These are phyloP conservation scores for Genyomyrus donnyi DNA, from an alignment of 2,113 vertebrate genomes.

Conservation along the genomic window DNA sequence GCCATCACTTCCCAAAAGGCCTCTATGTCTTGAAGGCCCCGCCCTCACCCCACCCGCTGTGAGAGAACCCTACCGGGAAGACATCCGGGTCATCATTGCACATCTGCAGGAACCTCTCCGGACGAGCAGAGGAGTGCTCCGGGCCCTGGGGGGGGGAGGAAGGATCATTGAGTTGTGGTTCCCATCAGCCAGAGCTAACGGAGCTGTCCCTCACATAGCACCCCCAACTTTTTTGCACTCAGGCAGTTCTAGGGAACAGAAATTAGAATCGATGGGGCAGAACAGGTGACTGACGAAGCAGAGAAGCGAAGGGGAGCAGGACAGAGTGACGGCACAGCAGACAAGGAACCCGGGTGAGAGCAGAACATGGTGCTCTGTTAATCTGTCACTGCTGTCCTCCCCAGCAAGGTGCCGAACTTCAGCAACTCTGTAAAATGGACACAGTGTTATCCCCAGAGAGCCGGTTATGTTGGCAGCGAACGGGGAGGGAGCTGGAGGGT, in stretches of 20 bases:
- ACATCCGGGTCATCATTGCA: constrained; percentile 93
- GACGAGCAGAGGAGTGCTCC: constrained; percentile 90
- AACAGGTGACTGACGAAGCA: not conserved
- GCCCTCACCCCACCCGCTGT: not conserved
- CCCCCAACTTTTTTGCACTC: not conserved
- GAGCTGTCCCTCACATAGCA: not conserved
- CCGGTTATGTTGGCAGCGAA: not conserved
- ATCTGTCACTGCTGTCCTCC: not conserved
- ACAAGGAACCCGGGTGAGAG: not conserved
- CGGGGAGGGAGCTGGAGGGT: not conserved
- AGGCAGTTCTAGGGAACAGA: not conserved
- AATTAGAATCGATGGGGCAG: not conserved
- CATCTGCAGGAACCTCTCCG: constrained; percentile 95
- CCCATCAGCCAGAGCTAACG: not conserved
- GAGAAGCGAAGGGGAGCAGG: not conserved
- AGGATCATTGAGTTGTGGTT: not conserved
- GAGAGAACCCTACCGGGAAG: constrained; percentile 69
- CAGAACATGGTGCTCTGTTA: not conserved
- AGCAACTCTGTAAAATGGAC: not conserved
- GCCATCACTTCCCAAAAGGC: not conserved
- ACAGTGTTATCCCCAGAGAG: not conserved
- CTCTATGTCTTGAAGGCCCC: not conserved
- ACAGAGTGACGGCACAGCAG: not conserved
- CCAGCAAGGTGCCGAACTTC: not conserved
- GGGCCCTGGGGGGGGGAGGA: constrained; percentile 70